Evolutionary conservation across 2,113 vertebrate genomes (phyloP).

Genomic region (Notechis scutatus): DNA sequence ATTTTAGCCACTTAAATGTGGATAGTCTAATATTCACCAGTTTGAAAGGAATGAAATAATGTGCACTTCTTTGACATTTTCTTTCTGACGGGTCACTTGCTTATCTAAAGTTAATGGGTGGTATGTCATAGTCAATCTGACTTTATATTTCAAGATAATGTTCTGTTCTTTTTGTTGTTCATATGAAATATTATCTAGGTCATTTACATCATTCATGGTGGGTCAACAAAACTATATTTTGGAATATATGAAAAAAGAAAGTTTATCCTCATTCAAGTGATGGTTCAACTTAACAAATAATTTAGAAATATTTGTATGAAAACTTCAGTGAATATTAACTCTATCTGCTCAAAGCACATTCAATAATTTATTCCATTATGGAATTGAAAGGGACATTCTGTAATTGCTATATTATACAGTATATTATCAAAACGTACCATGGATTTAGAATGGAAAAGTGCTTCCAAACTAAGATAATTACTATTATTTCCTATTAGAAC

Average conservation of each 20-base stretch:
- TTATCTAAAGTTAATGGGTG: not conserved
- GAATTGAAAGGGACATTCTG: not conserved
- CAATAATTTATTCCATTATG: not conserved
- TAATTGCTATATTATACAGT: not conserved
- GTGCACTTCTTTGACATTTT: not conserved
- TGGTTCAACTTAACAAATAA: not conserved
- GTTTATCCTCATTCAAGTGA: not conserved
- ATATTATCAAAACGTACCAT: not conserved
- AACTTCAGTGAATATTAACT: not conserved
- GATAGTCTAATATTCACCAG: not conserved
- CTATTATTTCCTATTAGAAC: not conserved
- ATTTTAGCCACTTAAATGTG: not conserved
- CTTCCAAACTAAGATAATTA: not conserved
- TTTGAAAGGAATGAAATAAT: not conserved
- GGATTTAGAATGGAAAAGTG: not conserved
- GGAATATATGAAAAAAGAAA: constrained; percentile 8
- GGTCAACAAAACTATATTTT: constrained; percentile 24
- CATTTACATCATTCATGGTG: constrained; percentile 39
- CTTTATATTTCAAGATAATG: not conserved
- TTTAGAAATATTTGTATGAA: not conserved
- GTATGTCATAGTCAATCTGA: constrained; percentile 39
- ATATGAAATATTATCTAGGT: constrained; percentile 1
- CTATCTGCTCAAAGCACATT: not conserved
- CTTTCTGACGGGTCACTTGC: not conserved
- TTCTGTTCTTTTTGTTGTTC: constrained; percentile 16